Conservation (phyloP, 2,888 invertebrate species). For the Anticlea derivata region DNA sequence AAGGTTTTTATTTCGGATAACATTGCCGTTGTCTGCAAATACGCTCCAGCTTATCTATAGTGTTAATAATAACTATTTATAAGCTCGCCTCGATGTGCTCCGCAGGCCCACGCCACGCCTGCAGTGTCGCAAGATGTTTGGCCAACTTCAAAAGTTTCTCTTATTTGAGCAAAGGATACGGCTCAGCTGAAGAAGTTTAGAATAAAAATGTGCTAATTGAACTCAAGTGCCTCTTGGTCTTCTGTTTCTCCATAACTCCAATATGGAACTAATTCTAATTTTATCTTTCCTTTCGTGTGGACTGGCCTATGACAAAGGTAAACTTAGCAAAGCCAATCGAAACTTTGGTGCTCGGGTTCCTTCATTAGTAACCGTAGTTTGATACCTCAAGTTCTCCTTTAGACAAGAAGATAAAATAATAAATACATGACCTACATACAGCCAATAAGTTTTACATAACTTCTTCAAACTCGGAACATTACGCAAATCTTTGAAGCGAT, state of each 20-base stretch:
- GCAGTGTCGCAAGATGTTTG: constrained; percentile 14
- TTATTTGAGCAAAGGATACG: neutral
- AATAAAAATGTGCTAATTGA: constrained; percentile 32
- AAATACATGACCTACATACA: too few species aligned
- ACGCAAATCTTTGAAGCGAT: too few species aligned
- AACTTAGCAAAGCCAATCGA: too few species aligned
- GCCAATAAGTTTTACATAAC: too few species aligned
- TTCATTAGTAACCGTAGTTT: too few species aligned
- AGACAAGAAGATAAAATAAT: too few species aligned
- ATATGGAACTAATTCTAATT: constrained; percentile 62
- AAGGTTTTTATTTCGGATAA: neutral
- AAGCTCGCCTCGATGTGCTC: neutral
- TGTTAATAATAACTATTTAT: neutral
- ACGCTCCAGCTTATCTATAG: neutral
- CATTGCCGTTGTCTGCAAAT: neutral
- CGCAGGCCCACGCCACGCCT: constrained; percentile 14
- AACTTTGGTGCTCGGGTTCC: too few species aligned
- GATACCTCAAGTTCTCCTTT: too few species aligned
- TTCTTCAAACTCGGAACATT: too few species aligned
- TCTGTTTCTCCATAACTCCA: constrained; percentile 30
- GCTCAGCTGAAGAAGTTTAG: neutral
- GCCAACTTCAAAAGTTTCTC: constrained; percentile 3
- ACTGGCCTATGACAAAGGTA: constrained; percentile 67
- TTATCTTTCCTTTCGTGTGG: constrained; percentile 55
- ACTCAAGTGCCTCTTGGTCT: constrained; percentile 15